Evolutionary conservation across 2,113 vertebrate genomes (phyloP).

Genomic region (Passer domesticus): DNA sequence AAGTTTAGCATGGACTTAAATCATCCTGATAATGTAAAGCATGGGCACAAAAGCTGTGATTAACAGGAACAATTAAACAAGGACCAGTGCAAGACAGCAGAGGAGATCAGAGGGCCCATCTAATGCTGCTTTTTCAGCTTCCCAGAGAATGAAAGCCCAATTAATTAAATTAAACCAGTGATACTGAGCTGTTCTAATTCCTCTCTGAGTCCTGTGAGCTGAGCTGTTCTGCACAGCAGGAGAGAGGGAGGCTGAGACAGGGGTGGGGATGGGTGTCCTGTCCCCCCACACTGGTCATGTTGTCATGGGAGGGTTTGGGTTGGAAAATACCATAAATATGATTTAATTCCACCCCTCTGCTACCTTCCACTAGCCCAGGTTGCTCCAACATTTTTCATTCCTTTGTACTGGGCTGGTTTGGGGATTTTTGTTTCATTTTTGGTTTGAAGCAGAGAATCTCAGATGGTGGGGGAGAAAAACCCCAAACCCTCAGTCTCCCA

Average conservation of each 20-base stretch:
- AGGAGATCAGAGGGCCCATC: neutral
- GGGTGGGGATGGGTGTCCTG: neutral
- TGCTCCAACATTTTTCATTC: neutral
- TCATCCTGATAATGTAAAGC: neutral
- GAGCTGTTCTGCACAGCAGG: neutral
- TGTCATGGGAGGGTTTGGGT: neutral
- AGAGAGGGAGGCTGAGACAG: neutral
- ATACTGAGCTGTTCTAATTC: slow-evolving; percentile 41
- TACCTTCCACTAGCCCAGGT: neutral
- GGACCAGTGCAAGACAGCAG: neutral
- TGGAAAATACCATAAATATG: neutral
- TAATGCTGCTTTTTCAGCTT: slow-evolving; percentile 28
- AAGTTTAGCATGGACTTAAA: neutral
- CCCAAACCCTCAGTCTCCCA: neutral
- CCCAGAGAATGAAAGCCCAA: neutral
- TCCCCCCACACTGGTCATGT: neutral
- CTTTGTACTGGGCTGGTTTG: neutral
- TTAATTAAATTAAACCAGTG: slow-evolving; percentile 60
- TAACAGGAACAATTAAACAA: slow-evolving; percentile 7
- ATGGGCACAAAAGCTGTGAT: neutral
- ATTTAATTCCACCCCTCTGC: neutral
- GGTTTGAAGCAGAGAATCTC: neutral
- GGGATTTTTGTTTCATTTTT: neutral
- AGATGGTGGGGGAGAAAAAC: no score
- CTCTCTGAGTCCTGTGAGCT: neutral